phyloP scores from a whole-genome alignment of 2,113 vertebrate species.

The Pachypanchax playfairii region DNA sequence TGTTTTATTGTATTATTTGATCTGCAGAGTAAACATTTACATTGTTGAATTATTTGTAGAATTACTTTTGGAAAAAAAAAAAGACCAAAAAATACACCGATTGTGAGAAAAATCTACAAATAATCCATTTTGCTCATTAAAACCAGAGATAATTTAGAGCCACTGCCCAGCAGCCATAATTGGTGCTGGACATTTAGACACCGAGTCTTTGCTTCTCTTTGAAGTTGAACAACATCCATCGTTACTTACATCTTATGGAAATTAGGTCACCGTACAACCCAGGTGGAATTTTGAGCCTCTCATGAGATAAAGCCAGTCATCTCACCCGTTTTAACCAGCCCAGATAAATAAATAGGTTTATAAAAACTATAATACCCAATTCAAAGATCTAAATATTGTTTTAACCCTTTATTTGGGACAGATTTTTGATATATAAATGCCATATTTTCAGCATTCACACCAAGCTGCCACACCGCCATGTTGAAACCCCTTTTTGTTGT shows the following conservation, averaged over 20 bases:
- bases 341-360: neutral
- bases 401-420: neutral
- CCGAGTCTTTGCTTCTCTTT: neutral
- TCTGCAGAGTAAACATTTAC: too few species aligned
- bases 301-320: neutral
- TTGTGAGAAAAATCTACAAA: too few species aligned
- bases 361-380: neutral
- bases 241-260: too few species aligned
- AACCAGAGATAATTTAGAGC: neutral
- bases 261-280: too few species aligned
- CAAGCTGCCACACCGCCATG: neutral
- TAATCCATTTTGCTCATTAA: too few species aligned
- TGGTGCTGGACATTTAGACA: neutral
- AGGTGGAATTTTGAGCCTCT: too few species aligned
- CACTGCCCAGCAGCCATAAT: neutral
- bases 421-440: neutral
- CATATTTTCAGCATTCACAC: neutral
- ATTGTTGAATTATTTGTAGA: too few species aligned
- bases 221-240: neutral
- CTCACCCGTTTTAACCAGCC: neutral
- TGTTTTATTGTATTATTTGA: too few species aligned
- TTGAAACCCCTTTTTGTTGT: conserved; percentile 14
- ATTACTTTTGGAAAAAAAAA: too few species aligned
- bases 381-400: neutral
- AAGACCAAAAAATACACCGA: too few species aligned